Base-by-base conservation (phyloP, 2,797 vertebrate species). In the Cyprinella venusta region DNA sequence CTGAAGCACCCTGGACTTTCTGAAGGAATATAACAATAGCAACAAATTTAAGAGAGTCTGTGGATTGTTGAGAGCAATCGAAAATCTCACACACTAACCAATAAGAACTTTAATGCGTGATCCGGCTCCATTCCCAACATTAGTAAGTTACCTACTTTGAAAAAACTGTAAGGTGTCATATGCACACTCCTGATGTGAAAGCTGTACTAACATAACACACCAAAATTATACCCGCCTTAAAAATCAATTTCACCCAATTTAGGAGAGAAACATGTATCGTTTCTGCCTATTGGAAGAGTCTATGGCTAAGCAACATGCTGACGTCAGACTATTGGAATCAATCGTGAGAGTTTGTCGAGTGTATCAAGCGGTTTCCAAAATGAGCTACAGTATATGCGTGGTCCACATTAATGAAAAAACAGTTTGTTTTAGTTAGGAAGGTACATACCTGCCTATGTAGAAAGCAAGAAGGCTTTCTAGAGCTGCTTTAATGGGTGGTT, bases 101-200 rank as follows among this genome's bases (percentile, higher is more conserved):
- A 72, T 72, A 21, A 4, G 45, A 72, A 72, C 3, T 72, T 3
- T 33, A 33, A 30, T 52, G 8, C 7, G 40, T 70, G n/a, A 26
- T 70, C n/a, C 7, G 13, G 42, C 8, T 26, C 7, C 42, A 48
- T 45, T 70, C n/a, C 42, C 48, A 45, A 70, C n/a, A 45, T 45
- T 45, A 15, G 45, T 48, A 30, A 16, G 24, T 50, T 50, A 10
- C 67, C 67, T 42, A 8, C 38, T 69, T 69, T 24, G 21, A 69
- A 13, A 24, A 42, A 16, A 71, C n/a, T 30, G 42, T 71, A 45
- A 42, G 13, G 6, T 45, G 21, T 45, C 38, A 42, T 54, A 80
- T 15, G 38, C 24, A 72, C 52, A 42, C 40, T 59, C 79, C 86
- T 64, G 84, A 71, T 68, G 85, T 13, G 15, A 45, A 40, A 45